A percentile compares a stretch with the other conserved stretches of the same genome.
These are phyloP conservation scores for Coelopa pilipes DNA, from an alignment of 2,888 invertebrate species.

Conservation along the genomic window DNA sequence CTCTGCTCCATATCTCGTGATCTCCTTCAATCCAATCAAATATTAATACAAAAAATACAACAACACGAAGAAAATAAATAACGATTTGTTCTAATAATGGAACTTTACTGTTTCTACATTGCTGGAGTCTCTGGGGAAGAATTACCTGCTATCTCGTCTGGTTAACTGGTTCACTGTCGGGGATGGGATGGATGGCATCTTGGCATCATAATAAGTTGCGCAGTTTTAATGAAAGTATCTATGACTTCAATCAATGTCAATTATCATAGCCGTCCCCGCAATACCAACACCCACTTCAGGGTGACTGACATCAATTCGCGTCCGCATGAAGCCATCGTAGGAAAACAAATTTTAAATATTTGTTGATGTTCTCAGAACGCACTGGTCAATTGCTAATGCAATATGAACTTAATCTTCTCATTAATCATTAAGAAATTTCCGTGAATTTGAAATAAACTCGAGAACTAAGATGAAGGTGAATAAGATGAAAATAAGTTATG, in stretches of 20 bases:
- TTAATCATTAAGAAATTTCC: no score
- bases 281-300: slow-evolving; percentile 32
- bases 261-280: slow-evolving; percentile 52
- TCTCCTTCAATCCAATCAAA: not conserved
- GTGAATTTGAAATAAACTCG: no score
- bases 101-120: slow-evolving; percentile 51
- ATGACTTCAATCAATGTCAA: slow-evolving; percentile 65
- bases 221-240: slow-evolving; percentile 17
- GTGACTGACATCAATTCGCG: slow-evolving; percentile 54
- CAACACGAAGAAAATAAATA: slow-evolving; percentile 56
- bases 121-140: slow-evolving; percentile 15
- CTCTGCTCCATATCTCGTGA: not conserved
- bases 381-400: no score
- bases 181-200: not conserved
- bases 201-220: not conserved
- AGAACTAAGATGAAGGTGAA: no score
- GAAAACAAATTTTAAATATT: not conserved
- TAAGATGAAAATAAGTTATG: no score
- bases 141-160: slow-evolving; percentile 9
- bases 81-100: slow-evolving; percentile 59
- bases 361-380: no score
- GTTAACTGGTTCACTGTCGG: not conserved
- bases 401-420: no score
- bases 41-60: slow-evolving; percentile 21
- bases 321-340: slow-evolving; percentile 49